Percentiles rank a stretch among this genome's conserved stretches.
Evolutionary conservation across 2,113 vertebrate genomes (phyloP).

Genomic region (Apodemus sylvaticus): DNA sequence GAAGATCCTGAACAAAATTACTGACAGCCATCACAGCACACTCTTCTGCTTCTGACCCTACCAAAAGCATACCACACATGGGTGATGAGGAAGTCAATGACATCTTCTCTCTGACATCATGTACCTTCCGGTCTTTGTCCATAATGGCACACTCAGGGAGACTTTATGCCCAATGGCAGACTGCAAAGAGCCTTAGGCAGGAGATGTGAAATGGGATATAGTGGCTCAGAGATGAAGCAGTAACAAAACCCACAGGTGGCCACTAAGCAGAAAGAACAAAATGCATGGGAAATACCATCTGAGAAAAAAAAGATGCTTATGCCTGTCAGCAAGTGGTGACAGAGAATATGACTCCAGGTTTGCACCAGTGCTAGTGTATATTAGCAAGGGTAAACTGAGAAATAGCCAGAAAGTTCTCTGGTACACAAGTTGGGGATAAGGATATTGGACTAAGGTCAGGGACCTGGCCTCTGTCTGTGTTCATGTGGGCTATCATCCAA

Average conservation of each 20-base stretch:
- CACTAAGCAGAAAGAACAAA: not conserved
- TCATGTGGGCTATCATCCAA: accelerated
- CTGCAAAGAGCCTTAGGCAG: not conserved
- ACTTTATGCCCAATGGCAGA: not conserved
- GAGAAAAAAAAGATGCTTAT: not conserved
- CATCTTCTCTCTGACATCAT: not conserved
- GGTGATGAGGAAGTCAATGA: not conserved
- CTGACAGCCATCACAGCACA: not conserved
- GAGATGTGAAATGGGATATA: not conserved
- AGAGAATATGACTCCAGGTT: not conserved
- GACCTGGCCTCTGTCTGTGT: not conserved
- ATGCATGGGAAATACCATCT: not conserved
- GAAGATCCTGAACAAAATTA: slow-evolving; percentile 22
- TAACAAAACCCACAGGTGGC: not conserved
- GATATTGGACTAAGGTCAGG: not conserved
- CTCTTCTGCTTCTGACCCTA: not conserved
- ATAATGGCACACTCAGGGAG: not conserved
- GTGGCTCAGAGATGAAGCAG: not conserved
- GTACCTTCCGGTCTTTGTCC: not conserved
- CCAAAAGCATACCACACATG: not conserved
- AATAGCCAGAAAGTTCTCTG: not conserved
- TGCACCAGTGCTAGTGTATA: accelerated
- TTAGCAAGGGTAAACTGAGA: not conserved
- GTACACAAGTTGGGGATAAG: not conserved
- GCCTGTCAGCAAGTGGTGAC: not conserved